phyloP scores from a whole-genome alignment of 2,888 invertebrate species.

The Acleris literana region DNA sequence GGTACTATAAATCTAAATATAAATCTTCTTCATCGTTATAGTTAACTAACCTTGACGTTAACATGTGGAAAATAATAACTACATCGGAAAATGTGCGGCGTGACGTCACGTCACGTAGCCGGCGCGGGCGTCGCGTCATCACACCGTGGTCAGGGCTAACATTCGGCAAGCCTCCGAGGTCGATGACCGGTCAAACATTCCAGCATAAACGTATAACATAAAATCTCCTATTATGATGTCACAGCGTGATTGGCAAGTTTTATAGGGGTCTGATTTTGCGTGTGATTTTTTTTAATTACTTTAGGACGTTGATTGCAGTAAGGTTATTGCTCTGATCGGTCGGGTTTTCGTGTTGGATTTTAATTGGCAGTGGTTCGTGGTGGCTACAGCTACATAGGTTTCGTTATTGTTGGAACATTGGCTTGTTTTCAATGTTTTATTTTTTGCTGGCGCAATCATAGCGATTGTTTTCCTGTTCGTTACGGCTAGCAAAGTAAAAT shows the following conservation, averaged over 20 bases:
- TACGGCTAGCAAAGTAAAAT: too few relatives aligned
- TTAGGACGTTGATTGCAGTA: constrained; percentile 35
- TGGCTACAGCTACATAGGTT: constrained; percentile 21
- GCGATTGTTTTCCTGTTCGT: neutral
- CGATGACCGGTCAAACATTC: constrained; percentile 76
- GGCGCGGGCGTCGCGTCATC: constrained; percentile 45
- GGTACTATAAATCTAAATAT: too few relatives aligned
- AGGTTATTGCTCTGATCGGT: constrained; percentile 23
- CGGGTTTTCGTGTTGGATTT: constrained; percentile 16
- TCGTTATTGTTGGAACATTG: neutral
- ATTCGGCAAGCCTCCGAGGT: constrained; percentile 59
- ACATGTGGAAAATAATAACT: too few relatives aligned
- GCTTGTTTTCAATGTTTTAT: neutral
- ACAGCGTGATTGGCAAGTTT: constrained; percentile 48
- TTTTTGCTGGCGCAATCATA: constrained; percentile 2
- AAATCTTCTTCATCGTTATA: too few relatives aligned
- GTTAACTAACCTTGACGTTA: too few relatives aligned
- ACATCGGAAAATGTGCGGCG: constrained; percentile 48
- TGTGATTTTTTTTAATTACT: constrained; percentile 42
- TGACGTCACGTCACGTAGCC: constrained; percentile 55
- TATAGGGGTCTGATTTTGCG: constrained; percentile 50
- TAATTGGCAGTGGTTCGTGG: constrained; percentile 26
- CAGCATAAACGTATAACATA: constrained; percentile 19
- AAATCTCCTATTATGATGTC: constrained; percentile 67
- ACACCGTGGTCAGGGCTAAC: constrained; percentile 62